Percentiles rank a stretch among this genome's conserved stretches.
Evolutionary conservation across 2,797 vertebrate genomes (phyloP).

Genomic region (Takifugu rubripes): DNA sequence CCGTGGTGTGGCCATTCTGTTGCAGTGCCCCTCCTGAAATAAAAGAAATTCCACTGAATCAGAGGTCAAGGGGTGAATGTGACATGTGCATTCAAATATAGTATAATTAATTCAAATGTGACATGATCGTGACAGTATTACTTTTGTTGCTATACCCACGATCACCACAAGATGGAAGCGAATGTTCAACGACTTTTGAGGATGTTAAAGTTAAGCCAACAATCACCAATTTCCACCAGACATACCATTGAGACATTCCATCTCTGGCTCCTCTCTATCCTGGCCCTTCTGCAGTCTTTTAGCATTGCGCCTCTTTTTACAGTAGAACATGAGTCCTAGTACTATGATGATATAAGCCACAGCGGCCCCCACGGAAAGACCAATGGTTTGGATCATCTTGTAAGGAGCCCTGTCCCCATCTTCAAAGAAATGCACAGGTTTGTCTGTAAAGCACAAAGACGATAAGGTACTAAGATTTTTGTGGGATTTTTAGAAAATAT

Average conservation of each 20-base stretch:
- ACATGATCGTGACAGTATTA: neutral
- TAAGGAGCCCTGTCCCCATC: constrained; percentile 84
- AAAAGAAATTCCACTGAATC: constrained; percentile 6
- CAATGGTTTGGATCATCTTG: constrained; percentile 99
- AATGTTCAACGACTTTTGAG: neutral
- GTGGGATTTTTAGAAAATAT: too few species aligned
- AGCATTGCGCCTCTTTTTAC: constrained; percentile 93
- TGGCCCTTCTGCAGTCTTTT: constrained; percentile 87
- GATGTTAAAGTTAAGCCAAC: neutral
- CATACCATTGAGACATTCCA: constrained; percentile 94
- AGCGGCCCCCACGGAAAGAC: constrained; percentile 91
- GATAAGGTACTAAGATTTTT: too few species aligned
- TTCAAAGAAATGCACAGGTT: constrained; percentile 63
- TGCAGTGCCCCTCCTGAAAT: constrained; percentile 81
- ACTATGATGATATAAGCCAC: constrained; percentile 97
- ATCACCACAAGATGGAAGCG: constrained; percentile 56
- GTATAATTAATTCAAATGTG: neutral
- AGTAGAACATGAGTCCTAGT: constrained; percentile 99
- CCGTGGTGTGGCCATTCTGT: constrained; percentile 89
- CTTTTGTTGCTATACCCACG: constrained; percentile 8
- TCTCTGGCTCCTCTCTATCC: constrained; percentile 92
- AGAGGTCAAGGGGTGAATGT: neutral
- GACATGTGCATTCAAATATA: neutral
- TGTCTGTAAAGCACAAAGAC: constrained; percentile 74
- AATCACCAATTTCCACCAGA: neutral